phyloP scores from a whole-genome alignment of 2,888 invertebrate species.

The Hypselothyrea guttata region DNA sequence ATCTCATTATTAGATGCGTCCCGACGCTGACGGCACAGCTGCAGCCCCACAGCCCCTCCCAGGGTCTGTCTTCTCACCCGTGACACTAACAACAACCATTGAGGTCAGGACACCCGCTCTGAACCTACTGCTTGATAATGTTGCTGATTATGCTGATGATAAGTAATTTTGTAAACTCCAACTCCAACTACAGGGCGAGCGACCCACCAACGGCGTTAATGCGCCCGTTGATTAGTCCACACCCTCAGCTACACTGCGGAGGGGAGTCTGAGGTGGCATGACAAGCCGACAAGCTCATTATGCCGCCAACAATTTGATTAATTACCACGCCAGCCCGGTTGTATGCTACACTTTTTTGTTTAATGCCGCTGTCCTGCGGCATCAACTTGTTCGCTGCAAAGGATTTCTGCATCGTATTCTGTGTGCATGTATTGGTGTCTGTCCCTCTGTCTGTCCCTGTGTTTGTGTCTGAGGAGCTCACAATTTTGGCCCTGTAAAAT shows the following conservation, averaged over 20 bases:
- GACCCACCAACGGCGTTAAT: constrained; percentile 61
- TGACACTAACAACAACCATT: constrained; percentile 42
- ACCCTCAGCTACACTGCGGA: constrained; percentile 1
- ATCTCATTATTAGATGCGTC: constrained; percentile 72
- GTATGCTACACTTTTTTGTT: constrained; percentile 27
- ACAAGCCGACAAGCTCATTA: constrained; percentile 68
- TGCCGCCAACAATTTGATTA: constrained; percentile 73
- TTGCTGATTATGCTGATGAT: constrained; percentile 74
- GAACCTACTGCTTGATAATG: constrained; percentile 59
- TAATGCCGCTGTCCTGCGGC: not conserved
- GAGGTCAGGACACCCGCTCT: constrained; percentile 31
- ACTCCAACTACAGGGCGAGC: too few relatives aligned
- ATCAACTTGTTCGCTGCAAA: constrained; percentile 20
- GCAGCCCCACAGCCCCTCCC: constrained; percentile 36
- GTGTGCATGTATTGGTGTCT: too few relatives aligned
- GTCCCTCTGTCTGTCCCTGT: too few relatives aligned
- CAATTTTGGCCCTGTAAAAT: constrained; percentile 59
- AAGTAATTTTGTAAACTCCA: constrained; percentile 70
- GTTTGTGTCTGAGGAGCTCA: not conserved
- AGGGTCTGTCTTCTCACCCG: not conserved
- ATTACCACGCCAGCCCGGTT: constrained; percentile 52
- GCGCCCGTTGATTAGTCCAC: constrained; percentile 65
- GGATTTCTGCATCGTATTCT: constrained; percentile 45
- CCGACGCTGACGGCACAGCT: constrained; percentile 54
- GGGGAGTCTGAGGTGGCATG: constrained; percentile 14